A percentile compares a stretch with the other conserved stretches of the same genome.
These are phyloP conservation scores for Rhadina sibilatrix DNA, from an alignment of 2,113 vertebrate genomes.

Conservation along the genomic window DNA sequence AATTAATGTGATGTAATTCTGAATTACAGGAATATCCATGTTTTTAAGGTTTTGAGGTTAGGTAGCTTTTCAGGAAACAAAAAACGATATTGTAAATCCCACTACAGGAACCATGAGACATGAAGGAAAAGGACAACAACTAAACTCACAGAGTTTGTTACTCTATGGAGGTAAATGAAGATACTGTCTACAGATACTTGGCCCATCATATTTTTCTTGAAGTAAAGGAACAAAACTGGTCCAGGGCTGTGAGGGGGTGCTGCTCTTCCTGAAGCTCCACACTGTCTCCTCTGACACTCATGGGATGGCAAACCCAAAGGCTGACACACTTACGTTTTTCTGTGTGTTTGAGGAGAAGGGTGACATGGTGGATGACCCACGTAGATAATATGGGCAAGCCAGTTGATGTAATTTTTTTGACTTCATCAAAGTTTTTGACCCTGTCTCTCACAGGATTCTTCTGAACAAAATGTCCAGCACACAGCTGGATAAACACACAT, in stretches of 20 bases:
- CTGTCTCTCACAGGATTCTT: background rate
- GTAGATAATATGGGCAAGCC: background rate
- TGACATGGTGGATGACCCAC: background rate
- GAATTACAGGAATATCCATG: background rate
- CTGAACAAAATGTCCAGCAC: background rate
- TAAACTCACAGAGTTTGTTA: background rate
- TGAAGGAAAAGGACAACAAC: background rate
- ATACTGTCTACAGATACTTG: background rate
- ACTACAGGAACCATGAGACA: background rate
- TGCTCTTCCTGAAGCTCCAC: background rate
- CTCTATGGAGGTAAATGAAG: background rate
- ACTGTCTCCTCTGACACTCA: background rate
- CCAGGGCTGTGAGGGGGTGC: background rate
- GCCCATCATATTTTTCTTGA: background rate
- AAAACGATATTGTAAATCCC: background rate
- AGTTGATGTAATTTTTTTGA: background rate
- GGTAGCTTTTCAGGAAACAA: background rate
- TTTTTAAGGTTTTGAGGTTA: background rate
- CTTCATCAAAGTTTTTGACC: background rate
- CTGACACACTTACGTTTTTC: background rate
- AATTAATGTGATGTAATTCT: background rate
- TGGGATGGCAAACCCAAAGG: background rate
- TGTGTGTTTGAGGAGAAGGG: background rate
- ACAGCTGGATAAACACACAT: background rate
- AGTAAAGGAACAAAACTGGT: background rate